Conservation (phyloP, 2,888 invertebrate species). For the Branchinecta sandiegonensis region DNA sequence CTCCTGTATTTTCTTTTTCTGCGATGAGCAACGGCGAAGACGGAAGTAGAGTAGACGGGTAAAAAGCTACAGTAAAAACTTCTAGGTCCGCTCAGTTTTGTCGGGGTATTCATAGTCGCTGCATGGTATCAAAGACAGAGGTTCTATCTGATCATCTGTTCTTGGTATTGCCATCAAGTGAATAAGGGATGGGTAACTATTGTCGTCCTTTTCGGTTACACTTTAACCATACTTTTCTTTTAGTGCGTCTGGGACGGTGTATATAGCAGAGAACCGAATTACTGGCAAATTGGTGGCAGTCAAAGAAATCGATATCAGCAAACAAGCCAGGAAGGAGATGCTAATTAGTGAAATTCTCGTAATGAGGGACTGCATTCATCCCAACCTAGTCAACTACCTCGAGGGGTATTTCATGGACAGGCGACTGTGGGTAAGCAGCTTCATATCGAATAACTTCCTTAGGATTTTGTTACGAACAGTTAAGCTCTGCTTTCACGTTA, state of each 20-base stretch:
- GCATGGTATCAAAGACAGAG: no score
- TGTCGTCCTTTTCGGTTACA: no score
- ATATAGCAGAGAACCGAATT: slow-evolving; percentile 48
- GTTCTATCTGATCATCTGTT: no score
- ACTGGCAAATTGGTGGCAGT: slow-evolving; percentile 70
- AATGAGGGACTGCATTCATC: slow-evolving; percentile 77
- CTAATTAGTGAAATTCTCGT: slow-evolving; percentile 89
- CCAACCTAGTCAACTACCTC: slow-evolving; percentile 86
- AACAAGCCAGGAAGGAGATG: slow-evolving; percentile 88
- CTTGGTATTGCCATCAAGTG: no score
- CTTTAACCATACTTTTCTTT: slow-evolving; percentile 24
- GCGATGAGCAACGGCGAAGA: no score
- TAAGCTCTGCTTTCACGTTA: no score
- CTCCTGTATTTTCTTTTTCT: no score
- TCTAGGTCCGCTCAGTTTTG: no score
- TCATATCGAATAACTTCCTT: background rate
- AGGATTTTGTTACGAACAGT: background rate
- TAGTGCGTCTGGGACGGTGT: slow-evolving; percentile 76
- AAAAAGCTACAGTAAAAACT: no score
- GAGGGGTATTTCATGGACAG: slow-evolving; percentile 82
- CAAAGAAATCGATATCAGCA: slow-evolving; percentile 86
- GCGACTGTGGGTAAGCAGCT: slow-evolving; percentile 61
- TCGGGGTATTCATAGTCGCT: no score
- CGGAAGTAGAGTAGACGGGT: no score
- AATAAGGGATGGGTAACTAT: no score